These are phyloP conservation scores for Streblospio benedicti DNA, from an alignment of 1,140 invertebrate genomes.

Conservation along the genomic window DNA sequence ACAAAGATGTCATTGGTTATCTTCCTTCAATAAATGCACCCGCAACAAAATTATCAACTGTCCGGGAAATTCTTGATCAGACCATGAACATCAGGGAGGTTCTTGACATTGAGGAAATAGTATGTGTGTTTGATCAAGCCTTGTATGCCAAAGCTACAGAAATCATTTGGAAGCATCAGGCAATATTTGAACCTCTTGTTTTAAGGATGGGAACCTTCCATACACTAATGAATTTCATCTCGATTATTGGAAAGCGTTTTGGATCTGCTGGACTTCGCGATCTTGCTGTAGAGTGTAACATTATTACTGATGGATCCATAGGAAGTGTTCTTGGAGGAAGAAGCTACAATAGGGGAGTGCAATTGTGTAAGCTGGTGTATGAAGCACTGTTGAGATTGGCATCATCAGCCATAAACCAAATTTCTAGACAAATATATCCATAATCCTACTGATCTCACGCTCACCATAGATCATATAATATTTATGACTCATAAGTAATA, in stretches of 20 bases:
- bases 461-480: too few relatives aligned
- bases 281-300: slow-evolving; percentile 15
- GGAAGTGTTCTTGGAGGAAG: slow-evolving; percentile 14
- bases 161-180: neutral
- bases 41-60: slow-evolving; percentile 18
- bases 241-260: slow-evolving; percentile 20
- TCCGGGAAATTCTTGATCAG: slow-evolving; percentile 9
- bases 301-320: slow-evolving; percentile 19
- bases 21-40: slow-evolving; percentile 9
- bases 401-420: too few relatives aligned
- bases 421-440: too few relatives aligned
- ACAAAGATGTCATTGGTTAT: neutral
- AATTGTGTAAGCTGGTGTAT: slow-evolving; percentile 6
- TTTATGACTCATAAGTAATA: too few relatives aligned
- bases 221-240: too few relatives aligned
- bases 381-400: neutral
- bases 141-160: slow-evolving; percentile 10
- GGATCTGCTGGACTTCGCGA: slow-evolving; percentile 17
- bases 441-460: too few relatives aligned
- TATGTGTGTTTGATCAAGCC: slow-evolving; percentile 13
- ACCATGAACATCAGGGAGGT: neutral
- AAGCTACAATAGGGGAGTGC: slow-evolving; percentile 20
- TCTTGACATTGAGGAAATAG: neutral
- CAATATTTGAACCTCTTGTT: slow-evolving; percentile 2
- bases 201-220: slow-evolving; percentile 20